A percentile compares a stretch with the other conserved stretches of the same genome.
Evolutionary conservation across 2,113 vertebrate genomes (phyloP).

Genomic region (Otus sunia): DNA sequence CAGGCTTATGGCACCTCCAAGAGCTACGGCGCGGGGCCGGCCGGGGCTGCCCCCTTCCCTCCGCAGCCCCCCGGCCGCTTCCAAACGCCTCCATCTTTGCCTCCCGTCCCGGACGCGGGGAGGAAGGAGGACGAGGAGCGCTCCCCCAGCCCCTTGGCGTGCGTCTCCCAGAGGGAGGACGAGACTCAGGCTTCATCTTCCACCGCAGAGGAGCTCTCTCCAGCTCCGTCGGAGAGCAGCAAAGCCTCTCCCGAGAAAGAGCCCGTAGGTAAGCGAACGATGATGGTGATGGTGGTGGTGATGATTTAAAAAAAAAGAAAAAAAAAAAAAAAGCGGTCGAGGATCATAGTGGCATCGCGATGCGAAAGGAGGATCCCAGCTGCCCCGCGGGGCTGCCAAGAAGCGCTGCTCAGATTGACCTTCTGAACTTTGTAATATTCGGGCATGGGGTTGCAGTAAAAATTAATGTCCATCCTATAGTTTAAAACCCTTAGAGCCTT

Average conservation of each 20-base stretch:
- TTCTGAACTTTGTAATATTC: conserved; percentile 80
- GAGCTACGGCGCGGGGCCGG: conserved; percentile 80
- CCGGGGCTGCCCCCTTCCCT: conserved; percentile 80
- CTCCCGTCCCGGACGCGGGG: conserved; percentile 76
- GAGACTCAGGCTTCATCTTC: conserved; percentile 89
- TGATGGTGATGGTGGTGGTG: neutral
- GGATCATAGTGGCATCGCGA: neutral
- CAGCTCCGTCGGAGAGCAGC: conserved; percentile 86
- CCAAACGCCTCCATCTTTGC: conserved; percentile 79
- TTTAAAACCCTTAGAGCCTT: conserved; percentile 47
- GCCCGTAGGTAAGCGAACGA: conserved; percentile 83
- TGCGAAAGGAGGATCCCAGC: conserved; percentile 34
- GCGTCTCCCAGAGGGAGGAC: conserved; percentile 81
- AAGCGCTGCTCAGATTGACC: conserved; percentile 70
- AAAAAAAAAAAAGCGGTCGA: neutral
- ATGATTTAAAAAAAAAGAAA: neutral
- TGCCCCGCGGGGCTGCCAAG: conserved; percentile 69
- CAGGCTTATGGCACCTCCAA: conserved; percentile 92
- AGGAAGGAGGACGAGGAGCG: conserved; percentile 84
- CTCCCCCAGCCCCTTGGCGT: conserved; percentile 76
- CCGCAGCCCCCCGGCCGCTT: conserved; percentile 81
- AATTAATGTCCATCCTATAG: conserved; percentile 72
- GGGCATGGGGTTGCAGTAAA: conserved; percentile 78
- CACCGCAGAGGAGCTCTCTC: conserved; percentile 89
- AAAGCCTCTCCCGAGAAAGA: conserved; percentile 86